phyloP scores from a whole-genome alignment of 2,797 vertebrate species.

The Falco peregrinus region DNA sequence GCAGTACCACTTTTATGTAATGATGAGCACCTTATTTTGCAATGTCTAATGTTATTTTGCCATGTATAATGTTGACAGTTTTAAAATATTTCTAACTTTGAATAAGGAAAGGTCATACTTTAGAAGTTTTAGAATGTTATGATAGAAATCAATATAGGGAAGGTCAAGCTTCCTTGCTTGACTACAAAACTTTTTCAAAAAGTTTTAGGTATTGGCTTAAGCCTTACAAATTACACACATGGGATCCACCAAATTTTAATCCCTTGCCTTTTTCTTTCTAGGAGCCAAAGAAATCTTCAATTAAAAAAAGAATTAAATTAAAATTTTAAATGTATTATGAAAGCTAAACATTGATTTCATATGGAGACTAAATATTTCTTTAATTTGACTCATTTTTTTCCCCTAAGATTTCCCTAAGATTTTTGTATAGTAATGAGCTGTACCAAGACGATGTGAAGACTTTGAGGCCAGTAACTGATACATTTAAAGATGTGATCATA shows the following conservation, averaged over 20 bases:
- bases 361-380: neutral
- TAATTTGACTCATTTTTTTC: neutral
- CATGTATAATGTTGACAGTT: slow-evolving; percentile 40
- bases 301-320: neutral
- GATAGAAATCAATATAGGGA: slow-evolving; percentile 74
- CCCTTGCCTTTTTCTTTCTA: neutral
- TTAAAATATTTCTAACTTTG: slow-evolving; percentile 60
- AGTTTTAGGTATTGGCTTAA: slow-evolving; percentile 66
- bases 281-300: neutral
- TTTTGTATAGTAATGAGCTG: neutral
- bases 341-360: neutral
- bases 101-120: slow-evolving; percentile 69
- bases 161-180: slow-evolving; percentile 30
- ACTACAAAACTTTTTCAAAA: slow-evolving; percentile 56
- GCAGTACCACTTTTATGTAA: neutral
- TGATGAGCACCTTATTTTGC: neutral
- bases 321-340: neutral
- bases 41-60: neutral
- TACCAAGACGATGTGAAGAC: neutral
- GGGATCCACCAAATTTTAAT: neutral
- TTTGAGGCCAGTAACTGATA: neutral
- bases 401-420: neutral
- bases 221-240: slow-evolving; percentile 63
- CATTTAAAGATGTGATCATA: neutral
- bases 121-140: slow-evolving; percentile 67